Evolutionary conservation across 2,113 vertebrate genomes (phyloP), one percentile per base, ranked within the genome.

Genomic region (Toxotes chatareus): DNA sequence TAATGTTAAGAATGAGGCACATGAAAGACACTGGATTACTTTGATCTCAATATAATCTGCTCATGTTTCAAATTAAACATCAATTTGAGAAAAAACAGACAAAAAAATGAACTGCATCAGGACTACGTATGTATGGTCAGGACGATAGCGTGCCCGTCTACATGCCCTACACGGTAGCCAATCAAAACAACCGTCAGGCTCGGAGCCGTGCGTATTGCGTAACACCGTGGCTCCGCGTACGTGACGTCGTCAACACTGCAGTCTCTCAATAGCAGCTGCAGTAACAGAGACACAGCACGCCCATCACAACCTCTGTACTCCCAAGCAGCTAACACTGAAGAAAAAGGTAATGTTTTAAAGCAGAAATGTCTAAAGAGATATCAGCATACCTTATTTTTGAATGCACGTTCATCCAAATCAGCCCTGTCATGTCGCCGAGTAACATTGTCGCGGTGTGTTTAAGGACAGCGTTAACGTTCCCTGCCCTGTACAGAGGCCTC

Each of bases 241-340:
- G 67, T 79, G 32, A 74, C 63, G 86, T 85, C 89, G 83, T 81
- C 91, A 84, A 21, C 88, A 90, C 92, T 92, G 94, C 94, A 92
- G 93, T 94, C 88, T 76, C 36, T 65, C 61, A 72, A 31, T 19
- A 77, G 59, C 82, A 77, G 85, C 86, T 78, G 82, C 83, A 80
- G 79, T 70, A 72, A 69, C 85, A 79, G 76, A 73, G 55, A 73
- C 69, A 31, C 82, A 89, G 79, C 79, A 85, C 86, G 83, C 81
- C 85, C 87, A 81, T 66, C 67, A 44, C 76, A 70, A 65, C 70
- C 61, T 40, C 70, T 73, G 57, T 51, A 49, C 66, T 69, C 75
- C 49, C 19, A 62, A 44, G 75, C 73, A 64, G 73, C 90, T 86
- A 73, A 82, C 31, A 73, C n/a, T 85, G 83, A 84, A 65, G 78